A percentile compares a stretch with the other conserved stretches of the same genome.
These are phyloP conservation scores for Leptura quadrifasciata DNA, from an alignment of 2,888 invertebrate species.

Conservation along the genomic window DNA sequence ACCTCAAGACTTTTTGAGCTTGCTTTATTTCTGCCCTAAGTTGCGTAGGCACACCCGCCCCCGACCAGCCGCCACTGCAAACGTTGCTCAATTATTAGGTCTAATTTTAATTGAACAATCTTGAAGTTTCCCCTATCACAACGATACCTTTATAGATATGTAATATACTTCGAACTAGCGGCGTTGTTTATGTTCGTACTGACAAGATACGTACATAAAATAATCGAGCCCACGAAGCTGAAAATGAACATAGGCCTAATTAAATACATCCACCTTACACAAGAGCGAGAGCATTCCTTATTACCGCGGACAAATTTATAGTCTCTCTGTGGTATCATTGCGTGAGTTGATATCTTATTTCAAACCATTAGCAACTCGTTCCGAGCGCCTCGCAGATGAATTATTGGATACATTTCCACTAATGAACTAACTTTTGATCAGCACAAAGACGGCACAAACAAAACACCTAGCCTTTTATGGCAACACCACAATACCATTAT, in stretches of 20 bases:
- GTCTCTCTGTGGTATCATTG: constrained; percentile 71
- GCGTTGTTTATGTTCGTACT: constrained; percentile 38
- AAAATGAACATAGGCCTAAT: constrained; percentile 51
- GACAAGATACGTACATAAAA: constrained; percentile 40
- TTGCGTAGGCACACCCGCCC: no score
- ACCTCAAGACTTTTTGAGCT: no score
- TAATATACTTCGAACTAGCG: constrained; percentile 1
- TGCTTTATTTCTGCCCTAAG: no score
- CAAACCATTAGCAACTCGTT: constrained; percentile 72
- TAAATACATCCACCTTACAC: constrained; percentile 51
- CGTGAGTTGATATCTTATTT: constrained; percentile 75
- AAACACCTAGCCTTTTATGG: constrained; percentile 64
- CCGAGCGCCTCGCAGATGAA: constrained; percentile 67
- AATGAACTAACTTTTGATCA: constrained; percentile 73
- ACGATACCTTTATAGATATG: neutral
- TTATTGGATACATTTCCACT: constrained; percentile 73
- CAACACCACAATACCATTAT: constrained; percentile 57
- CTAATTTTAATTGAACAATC: neutral
- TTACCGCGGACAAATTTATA: constrained; percentile 71
- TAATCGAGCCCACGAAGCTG: constrained; percentile 40
- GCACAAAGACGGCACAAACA: constrained; percentile 66
- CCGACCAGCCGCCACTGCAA: neutral
- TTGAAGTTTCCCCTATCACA: neutral
- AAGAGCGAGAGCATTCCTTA: constrained; percentile 65
- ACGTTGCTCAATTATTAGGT: neutral